Percentiles rank a stretch among this genome's conserved stretches.
Conservation (phyloP, 2,113 vertebrate species). For the Camarhynchus parvulus region DNA sequence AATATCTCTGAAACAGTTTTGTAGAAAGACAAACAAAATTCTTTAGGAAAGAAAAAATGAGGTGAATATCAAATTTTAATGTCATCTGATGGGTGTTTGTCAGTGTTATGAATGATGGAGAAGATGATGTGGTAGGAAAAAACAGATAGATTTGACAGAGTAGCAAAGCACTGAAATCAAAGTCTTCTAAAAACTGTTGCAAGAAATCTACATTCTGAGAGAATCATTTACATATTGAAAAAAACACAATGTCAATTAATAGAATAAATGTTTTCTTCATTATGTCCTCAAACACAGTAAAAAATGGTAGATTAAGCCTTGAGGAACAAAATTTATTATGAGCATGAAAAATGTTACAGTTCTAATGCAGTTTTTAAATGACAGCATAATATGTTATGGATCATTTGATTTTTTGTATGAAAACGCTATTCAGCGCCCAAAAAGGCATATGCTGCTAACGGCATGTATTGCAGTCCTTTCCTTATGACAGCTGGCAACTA, state of each 20-base stretch:
- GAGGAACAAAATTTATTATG: conserved; percentile 75
- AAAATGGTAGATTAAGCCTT: conserved; percentile 81
- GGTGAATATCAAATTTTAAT: neutral
- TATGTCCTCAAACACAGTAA: conserved; percentile 50
- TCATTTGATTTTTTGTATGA: conserved; percentile 85
- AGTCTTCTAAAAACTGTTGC: neutral
- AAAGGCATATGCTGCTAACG: conserved; percentile 80
- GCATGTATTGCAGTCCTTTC: conserved; percentile 70
- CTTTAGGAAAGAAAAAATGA: neutral
- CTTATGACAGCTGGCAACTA: conserved; percentile 81
- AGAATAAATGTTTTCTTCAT: conserved; percentile 64
- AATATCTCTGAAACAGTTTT: neutral
- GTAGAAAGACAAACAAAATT: neutral
- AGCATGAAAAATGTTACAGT: conserved; percentile 74
- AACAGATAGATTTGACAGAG: neutral
- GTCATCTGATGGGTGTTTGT: neutral
- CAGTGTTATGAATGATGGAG: neutral
- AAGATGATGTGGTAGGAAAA: neutral
- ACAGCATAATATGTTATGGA: conserved; percentile 91
- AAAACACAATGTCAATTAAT: conserved; percentile 63
- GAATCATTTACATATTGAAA: conserved; percentile 10
- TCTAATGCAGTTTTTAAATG: conserved; percentile 82
- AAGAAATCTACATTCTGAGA: neutral
- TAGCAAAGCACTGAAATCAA: neutral
- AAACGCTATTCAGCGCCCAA: conserved; percentile 69